These are phyloP conservation scores for Ganaspis sp. DNA, from an alignment of 1,140 invertebrate genomes.

Conservation along the genomic window DNA sequence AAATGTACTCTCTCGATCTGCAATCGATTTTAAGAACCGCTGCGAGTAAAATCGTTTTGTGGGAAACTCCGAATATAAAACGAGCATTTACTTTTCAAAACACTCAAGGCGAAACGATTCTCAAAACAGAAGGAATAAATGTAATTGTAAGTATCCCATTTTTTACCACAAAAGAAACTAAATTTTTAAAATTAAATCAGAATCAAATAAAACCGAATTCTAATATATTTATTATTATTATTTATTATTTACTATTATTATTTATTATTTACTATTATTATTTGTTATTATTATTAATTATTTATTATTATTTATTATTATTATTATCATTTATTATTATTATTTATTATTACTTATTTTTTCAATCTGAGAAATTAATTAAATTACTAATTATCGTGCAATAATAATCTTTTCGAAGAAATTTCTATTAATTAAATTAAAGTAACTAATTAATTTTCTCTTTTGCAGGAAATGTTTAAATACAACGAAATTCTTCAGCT, in stretches of 20 bases:
- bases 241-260: too few species aligned
- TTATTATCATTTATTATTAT: constrained; percentile 11
- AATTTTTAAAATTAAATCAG: too few species aligned
- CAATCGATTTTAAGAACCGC: constrained; percentile 85
- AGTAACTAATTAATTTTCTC: constrained; percentile 31
- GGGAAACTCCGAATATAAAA: constrained; percentile 88
- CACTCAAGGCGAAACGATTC: constrained; percentile 77
- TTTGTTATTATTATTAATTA: too few species aligned
- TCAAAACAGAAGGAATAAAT: constrained; percentile 97
- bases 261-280: too few species aligned
- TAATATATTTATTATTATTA: too few species aligned
- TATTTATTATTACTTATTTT: constrained; percentile 37
- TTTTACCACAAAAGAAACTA: too few species aligned
- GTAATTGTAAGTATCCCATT: constrained; percentile 80
- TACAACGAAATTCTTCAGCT: constrained; percentile 89
- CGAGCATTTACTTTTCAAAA: constrained; percentile 87
- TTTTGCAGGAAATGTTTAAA: constrained; percentile 87
- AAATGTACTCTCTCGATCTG: constrained; percentile 85
- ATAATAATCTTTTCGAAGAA: too few species aligned
- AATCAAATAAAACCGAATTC: too few species aligned
- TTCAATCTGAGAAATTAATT: not conserved
- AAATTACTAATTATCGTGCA: too few species aligned
- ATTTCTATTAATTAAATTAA: too few species aligned
- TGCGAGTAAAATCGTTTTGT: constrained; percentile 86
- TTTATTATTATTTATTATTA: constrained; percentile 20